Evolutionary conservation across 2,113 vertebrate species (phyloP), one percentile per base, ranked within the genome.

Genomic region (Limnothrissa miodon): DNA sequence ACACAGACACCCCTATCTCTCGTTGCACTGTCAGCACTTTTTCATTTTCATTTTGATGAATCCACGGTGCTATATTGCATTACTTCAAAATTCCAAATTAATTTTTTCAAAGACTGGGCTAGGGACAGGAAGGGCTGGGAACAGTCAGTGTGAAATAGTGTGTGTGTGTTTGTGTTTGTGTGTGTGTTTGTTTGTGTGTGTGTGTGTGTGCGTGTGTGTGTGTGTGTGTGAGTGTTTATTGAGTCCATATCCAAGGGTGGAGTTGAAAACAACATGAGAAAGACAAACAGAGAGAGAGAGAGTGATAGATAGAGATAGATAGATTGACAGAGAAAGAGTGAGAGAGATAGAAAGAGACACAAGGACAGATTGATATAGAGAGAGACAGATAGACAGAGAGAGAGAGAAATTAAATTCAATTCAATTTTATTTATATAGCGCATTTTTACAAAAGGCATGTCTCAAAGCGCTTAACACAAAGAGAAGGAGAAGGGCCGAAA

Each of bases 331-430:
- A 46, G 25, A 44, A 25, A 11, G 17, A 5, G 23, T 10, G 78
- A 46, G n/a, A 39, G 42, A 44, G 10, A 11, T 2, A 56, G 81
- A n/a, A 23, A 6, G 23, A 80, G 78, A 44, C 82, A 21, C 46
- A 39, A 79, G 81, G 81, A 79, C 79, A 83, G 39, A 81, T 51
- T 17, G 70, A 80, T 42, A 51, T 23, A 8, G 45, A 78, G 78
- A 83, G 19, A 81, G 8, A 44, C 8, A 39, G 36, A 21, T 9
- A 36, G 5, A 11, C n/a, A 11, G 11, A 17, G 10, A 8, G 45
- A 46, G 78, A 56, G 46, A 46, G 25, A 44, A 25, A 11, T n/a
- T n/a, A n/a, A n/a, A n/a, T n/a, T n/a, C n/a, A n/a, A n/a, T n/a
- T n/a, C n/a, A n/a, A n/a, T n/a, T n/a, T n/a, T n/a, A n/a, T n/a